Evolutionary conservation across 2,888 invertebrate genomes (phyloP).

Genomic region (Pseudococcus jackbeardsleyi): DNA sequence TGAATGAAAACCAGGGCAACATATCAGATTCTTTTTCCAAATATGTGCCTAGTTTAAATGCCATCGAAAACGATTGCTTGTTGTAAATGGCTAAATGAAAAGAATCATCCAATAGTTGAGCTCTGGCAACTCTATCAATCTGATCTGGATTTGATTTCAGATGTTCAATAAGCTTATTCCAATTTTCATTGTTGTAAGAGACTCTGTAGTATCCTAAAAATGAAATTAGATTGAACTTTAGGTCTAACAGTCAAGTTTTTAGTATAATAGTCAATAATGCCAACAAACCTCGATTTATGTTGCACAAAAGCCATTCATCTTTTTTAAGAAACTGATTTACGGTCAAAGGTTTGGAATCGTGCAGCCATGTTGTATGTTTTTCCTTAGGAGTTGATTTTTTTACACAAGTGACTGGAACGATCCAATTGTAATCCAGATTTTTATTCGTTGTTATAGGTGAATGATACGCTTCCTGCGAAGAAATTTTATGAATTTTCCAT

Average conservation of each 20-base stretch:
- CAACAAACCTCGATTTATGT: not conserved
- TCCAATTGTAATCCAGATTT: not conserved
- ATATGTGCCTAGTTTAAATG: slow-evolving; percentile 73
- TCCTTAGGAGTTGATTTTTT: not conserved
- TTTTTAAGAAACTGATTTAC: not conserved
- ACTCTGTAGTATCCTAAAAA: slow-evolving; percentile 76
- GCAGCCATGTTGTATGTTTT: not conserved
- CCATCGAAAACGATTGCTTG: slow-evolving; percentile 75
- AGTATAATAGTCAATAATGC: too few species aligned
- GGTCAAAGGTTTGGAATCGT: not conserved
- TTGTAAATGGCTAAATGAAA: slow-evolving; percentile 80
- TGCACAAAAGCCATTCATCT: slow-evolving; percentile 34
- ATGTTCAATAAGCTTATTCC: slow-evolving; percentile 78
- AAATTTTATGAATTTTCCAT: not conserved
- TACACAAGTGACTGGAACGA: not conserved
- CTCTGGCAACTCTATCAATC: slow-evolving; percentile 74
- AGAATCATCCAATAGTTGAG: slow-evolving; percentile 86
- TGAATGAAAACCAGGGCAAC: slow-evolving; percentile 72
- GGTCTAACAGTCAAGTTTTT: too few species aligned
- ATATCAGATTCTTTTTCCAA: slow-evolving; percentile 79
- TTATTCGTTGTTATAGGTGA: not conserved
- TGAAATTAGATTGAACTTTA: too few species aligned
- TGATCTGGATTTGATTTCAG: slow-evolving; percentile 69
- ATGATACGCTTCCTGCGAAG: not conserved
- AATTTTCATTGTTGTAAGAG: slow-evolving; percentile 80